Conservation (phyloP, 2,113 vertebrate species). For the Petrocephalus microphthalmus region DNA sequence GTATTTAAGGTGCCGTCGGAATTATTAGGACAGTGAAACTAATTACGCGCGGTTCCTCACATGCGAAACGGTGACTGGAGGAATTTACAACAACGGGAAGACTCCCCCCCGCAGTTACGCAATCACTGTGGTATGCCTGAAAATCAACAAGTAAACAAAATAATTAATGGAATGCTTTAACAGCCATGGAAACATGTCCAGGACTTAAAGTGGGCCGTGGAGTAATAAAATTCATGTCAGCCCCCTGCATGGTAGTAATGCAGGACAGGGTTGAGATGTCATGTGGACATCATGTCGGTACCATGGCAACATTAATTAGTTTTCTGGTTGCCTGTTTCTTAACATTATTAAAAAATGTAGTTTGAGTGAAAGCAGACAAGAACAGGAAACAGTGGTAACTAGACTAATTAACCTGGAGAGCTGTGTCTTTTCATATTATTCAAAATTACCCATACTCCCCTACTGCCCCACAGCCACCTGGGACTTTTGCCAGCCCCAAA, state of each 20-base stretch:
- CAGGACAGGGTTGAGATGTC: neutral
- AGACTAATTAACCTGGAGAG: neutral
- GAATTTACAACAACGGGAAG: neutral
- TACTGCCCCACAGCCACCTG: neutral
- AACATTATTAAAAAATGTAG: neutral
- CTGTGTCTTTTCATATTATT: neutral
- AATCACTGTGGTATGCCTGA: neutral
- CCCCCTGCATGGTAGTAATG: neutral
- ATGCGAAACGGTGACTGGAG: neutral
- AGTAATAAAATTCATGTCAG: neutral
- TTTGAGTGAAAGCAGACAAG: neutral
- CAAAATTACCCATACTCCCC: neutral
- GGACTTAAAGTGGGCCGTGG: neutral
- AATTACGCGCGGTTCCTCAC: neutral
- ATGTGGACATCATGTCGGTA: neutral
- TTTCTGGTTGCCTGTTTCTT: neutral
- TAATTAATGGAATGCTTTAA: neutral
- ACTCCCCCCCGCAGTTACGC: neutral
- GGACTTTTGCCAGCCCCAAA: constrained; percentile 30
- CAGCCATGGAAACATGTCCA: neutral
- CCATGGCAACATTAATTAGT: neutral
- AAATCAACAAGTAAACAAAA: neutral
- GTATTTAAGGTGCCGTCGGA: neutral
- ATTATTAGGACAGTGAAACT: neutral
- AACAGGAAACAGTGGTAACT: neutral